Conservation (phyloP, 2,797 vertebrate species). For the Heliangelus exortis region DNA sequence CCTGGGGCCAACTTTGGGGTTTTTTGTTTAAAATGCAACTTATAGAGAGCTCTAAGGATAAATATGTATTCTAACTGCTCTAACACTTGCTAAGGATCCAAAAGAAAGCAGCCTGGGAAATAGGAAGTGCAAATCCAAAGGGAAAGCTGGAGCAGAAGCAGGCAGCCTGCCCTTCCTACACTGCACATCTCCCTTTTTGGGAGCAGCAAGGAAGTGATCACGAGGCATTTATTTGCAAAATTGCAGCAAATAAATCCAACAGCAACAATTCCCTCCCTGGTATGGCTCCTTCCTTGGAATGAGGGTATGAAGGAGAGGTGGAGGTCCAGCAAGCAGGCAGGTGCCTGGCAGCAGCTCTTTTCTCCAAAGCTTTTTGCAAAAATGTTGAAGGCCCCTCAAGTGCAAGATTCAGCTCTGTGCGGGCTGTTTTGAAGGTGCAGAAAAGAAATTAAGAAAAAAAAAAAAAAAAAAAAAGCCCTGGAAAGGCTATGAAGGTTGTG, state of each 20-base stretch:
- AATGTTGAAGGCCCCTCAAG: background rate
- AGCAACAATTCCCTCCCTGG: background rate
- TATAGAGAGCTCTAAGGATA: background rate
- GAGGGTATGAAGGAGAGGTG: background rate
- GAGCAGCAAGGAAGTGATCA: conserved; percentile 54
- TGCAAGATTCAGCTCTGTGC: background rate
- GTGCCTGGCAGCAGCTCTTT: background rate
- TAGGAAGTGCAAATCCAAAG: background rate
- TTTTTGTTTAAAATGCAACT: background rate
- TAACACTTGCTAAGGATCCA: background rate
- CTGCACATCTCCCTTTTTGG: background rate
- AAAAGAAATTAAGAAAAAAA: too few species aligned
- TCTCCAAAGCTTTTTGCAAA: background rate
- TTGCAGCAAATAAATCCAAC: conserved; percentile 47
- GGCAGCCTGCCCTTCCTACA: background rate
- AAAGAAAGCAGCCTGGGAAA: background rate
- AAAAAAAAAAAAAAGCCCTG: background rate
- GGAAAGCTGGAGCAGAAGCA: background rate
- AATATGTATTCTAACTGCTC: background rate
- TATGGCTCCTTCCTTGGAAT: background rate
- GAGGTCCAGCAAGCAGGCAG: background rate
- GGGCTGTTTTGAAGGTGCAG: background rate
- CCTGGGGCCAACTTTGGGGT: background rate
- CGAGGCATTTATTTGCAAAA: conserved; percentile 49
- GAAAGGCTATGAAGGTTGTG: background rate